These are phyloP conservation scores for Pachydiplax longipennis DNA, from an alignment of 2,888 invertebrate genomes.

Conservation along the genomic window DNA sequence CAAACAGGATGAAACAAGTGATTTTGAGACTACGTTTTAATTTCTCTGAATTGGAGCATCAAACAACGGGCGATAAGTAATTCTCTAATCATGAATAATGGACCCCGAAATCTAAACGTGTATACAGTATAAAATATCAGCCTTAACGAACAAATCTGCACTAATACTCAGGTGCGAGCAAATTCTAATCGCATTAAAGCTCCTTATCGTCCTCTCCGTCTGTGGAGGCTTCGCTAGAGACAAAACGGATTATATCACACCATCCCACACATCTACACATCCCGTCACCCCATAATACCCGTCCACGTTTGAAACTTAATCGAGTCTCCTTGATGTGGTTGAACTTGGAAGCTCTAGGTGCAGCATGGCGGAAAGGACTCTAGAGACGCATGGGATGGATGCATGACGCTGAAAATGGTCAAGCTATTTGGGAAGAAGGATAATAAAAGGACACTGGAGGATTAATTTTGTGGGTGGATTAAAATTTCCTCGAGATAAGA, in stretches of 20 bases:
- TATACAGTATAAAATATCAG: not conserved
- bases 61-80: too few species aligned
- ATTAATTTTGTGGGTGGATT: not conserved
- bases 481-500: not conserved
- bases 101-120: not conserved
- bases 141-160: not conserved
- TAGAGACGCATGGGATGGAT: not conserved
- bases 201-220: not conserved
- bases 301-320: conserved; percentile 40
- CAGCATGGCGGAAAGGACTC: not conserved
- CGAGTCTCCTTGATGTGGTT: conserved; percentile 38
- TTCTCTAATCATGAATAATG: too few species aligned
- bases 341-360: conserved; percentile 15
- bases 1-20: too few species aligned
- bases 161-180: not conserved
- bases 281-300: conserved; percentile 10
- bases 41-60: too few species aligned
- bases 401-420: not conserved
- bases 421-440: not conserved
- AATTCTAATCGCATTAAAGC: not conserved
- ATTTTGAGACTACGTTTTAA: too few species aligned
- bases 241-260: conserved; percentile 27
- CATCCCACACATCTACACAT: conserved; percentile 10
- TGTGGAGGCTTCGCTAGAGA: not conserved
- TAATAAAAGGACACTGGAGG: not conserved